Evolutionary conservation across 2,797 vertebrate species (phyloP).

Genomic region (Selene dorsalis): DNA sequence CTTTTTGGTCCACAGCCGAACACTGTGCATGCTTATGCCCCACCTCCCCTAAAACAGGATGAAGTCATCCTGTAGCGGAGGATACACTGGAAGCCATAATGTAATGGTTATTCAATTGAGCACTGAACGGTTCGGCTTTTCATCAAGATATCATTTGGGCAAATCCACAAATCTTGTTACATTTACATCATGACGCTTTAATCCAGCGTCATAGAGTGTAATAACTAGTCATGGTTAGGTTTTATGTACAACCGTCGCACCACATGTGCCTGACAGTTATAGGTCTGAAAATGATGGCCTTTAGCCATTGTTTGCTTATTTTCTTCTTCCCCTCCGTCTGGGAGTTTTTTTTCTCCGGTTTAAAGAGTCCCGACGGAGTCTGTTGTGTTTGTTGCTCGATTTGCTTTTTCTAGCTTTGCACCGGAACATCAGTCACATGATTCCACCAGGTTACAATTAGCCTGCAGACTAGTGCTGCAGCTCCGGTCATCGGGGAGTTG

Average conservation of each 20-base stretch:
- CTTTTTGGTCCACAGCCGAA: conserved; percentile 19
- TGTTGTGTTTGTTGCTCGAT: conserved; percentile 66
- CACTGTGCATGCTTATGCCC: conserved; percentile 37
- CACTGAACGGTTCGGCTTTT: conserved; percentile 38
- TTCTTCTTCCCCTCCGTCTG: conserved; percentile 53
- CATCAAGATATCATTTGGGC: conserved; percentile 55
- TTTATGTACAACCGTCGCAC: conserved; percentile 45
- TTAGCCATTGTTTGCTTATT: conserved; percentile 70
- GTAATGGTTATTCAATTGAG: conserved; percentile 44
- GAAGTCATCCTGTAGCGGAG: conserved; percentile 61
- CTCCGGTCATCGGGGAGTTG: conserved; percentile 60
- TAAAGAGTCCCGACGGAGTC: conserved; percentile 64
- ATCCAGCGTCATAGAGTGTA: conserved; percentile 33
- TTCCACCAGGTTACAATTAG: conserved; percentile 79
- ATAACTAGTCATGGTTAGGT: conserved; percentile 34
- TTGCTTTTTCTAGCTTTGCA: conserved; percentile 64
- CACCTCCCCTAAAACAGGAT: conserved; percentile 52
- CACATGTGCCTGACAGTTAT: conserved; percentile 53
- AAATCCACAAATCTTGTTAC: conserved; percentile 43
- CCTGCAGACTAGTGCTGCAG: conserved; percentile 63
- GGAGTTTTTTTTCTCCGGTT: conserved; percentile 45
- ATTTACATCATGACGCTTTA: conserved; percentile 40
- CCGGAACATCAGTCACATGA: conserved; percentile 68
- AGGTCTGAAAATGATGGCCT: conserved; percentile 57
- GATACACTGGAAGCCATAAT: conserved; percentile 44